Percentiles rank a stretch among this genome's conserved stretches.
phyloP scores from a whole-genome alignment of 2,797 vertebrate genomes.

The Malurus splendens region DNA sequence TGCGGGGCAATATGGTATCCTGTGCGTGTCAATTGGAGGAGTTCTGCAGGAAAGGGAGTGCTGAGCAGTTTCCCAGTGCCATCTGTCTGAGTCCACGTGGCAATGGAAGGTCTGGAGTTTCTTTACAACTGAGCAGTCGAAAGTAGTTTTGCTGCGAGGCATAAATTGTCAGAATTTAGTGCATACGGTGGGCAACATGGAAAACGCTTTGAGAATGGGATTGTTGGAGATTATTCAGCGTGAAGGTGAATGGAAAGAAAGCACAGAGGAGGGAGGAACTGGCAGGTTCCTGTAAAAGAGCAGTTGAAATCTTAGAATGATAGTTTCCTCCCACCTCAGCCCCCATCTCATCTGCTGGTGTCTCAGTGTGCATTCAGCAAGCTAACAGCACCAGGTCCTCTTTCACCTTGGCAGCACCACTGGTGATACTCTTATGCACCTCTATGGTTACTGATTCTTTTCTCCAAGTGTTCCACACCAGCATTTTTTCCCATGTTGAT shows the following conservation, averaged over 20 bases:
- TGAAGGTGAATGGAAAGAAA: neutral
- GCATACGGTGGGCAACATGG: neutral
- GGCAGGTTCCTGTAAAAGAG: neutral
- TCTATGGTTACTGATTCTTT: neutral
- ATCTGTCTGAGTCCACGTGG: accelerated
- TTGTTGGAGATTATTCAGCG: neutral
- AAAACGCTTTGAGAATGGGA: neutral
- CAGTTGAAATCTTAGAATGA: neutral
- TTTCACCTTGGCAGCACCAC: slow-evolving; percentile 25
- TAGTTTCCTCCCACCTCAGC: neutral
- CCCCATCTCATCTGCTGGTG: neutral
- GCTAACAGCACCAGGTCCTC: neutral
- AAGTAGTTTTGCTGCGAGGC: neutral
- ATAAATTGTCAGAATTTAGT: neutral
- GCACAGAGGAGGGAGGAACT: neutral
- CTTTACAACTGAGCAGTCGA: neutral
- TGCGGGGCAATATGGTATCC: neutral
- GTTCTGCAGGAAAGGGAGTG: neutral
- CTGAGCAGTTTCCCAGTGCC: neutral
- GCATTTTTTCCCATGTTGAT: neutral
- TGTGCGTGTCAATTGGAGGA: neutral
- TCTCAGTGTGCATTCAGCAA: neutral
- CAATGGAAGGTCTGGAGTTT: neutral
- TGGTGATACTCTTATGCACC: neutral
- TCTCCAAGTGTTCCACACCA: neutral